Conservation (phyloP, 2,113 vertebrate species). For the Mohoua ochrocephala region DNA sequence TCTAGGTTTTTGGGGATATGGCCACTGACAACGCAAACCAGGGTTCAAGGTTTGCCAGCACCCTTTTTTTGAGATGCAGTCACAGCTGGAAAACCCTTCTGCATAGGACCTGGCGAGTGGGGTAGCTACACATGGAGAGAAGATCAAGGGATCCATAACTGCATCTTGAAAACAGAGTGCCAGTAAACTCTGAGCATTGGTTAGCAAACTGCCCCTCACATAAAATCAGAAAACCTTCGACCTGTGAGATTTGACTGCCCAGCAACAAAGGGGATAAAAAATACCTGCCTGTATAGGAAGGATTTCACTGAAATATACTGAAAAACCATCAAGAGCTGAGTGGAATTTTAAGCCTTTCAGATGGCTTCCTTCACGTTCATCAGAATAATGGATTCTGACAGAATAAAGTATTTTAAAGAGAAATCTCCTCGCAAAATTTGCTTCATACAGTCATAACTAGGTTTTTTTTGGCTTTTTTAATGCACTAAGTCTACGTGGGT, state of each 20-base stretch:
- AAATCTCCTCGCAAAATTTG: not conserved
- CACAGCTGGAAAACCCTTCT: not conserved
- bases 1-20: not conserved
- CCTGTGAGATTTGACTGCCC: not conserved
- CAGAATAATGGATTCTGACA: not conserved
- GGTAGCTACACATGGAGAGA: not conserved
- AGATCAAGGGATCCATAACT: not conserved
- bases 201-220: not conserved
- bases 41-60: not conserved
- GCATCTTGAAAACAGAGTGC: not conserved
- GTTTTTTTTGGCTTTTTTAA: not conserved
- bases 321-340: not conserved
- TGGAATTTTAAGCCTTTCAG: not conserved
- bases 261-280: not conserved
- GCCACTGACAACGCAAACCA: not conserved
- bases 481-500: not conserved
- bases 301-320: not conserved
- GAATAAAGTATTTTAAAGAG: not conserved
- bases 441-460: not conserved
- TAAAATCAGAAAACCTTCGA: not conserved
- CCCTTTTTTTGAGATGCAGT: not conserved
- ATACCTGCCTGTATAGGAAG: not conserved
- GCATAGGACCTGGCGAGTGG: accelerated
- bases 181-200: not conserved
- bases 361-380: not conserved